phyloP scores from a whole-genome alignment of 2,888 invertebrate genomes.

The Lasioglossum villosulum region DNA sequence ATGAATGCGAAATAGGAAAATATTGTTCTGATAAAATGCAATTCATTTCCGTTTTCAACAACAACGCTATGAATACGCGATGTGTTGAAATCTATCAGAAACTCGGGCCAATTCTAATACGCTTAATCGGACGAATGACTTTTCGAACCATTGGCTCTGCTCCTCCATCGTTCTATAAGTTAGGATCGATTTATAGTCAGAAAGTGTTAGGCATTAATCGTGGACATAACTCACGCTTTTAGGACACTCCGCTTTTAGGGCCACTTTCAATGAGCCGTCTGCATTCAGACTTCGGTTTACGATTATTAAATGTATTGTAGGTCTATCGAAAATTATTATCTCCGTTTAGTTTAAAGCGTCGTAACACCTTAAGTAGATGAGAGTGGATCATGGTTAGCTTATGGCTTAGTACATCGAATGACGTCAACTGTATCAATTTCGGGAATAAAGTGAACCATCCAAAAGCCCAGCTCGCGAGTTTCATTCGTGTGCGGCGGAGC shows the following conservation, averaged over 20 bases:
- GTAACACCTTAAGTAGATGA: constrained; percentile 13
- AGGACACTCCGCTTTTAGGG: constrained; percentile 67
- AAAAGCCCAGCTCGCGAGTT: not conserved
- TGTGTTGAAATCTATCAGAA: constrained; percentile 25
- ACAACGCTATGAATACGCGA: not conserved
- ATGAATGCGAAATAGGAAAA: not conserved
- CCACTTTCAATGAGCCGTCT: constrained; percentile 67
- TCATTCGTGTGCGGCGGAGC: not conserved
- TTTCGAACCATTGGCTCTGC: constrained; percentile 48
- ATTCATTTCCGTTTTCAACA: not conserved
- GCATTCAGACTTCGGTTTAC: constrained; percentile 50
- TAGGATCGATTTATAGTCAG: constrained; percentile 72
- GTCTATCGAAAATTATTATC: constrained; percentile 56
- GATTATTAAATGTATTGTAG: constrained; percentile 47
- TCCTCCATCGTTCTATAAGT: constrained; percentile 67
- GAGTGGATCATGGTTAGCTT: not conserved
- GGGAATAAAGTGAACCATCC: not conserved
- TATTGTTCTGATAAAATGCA: not conserved
- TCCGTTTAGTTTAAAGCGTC: constrained; percentile 33
- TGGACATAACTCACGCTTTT: constrained; percentile 75
- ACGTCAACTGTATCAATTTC: not conserved
- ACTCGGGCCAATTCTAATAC: constrained; percentile 70
- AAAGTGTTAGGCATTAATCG: constrained; percentile 74
- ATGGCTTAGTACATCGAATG: not conserved
- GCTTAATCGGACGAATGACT: constrained; percentile 73